These are phyloP conservation scores for Dusona sp. DNA, from an alignment of 2,888 invertebrate genomes.

Conservation along the genomic window DNA sequence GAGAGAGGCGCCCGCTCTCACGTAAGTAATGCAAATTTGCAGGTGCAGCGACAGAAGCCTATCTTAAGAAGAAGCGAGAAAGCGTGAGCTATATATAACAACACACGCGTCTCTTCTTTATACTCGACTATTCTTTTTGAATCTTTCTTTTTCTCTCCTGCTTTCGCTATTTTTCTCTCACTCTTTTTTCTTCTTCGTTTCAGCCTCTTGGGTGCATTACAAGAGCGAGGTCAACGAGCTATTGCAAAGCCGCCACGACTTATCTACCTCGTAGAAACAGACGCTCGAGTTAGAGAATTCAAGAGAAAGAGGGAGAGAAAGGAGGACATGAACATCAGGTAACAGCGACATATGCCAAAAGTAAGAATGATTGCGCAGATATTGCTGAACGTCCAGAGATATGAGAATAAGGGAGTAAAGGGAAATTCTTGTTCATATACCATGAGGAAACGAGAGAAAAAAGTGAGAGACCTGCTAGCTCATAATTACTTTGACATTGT, in stretches of 20 bases:
- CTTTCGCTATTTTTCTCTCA: slow-evolving; percentile 8
- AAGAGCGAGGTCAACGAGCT: slow-evolving; percentile 27
- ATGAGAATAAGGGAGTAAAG: slow-evolving; percentile 20
- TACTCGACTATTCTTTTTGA: slow-evolving; percentile 9
- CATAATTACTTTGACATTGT: slow-evolving; percentile 76
- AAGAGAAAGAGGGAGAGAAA: slow-evolving; percentile 33
- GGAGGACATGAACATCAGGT: slow-evolving; percentile 29
- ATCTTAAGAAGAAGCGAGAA: slow-evolving; percentile 20
- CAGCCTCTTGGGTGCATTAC: slow-evolving; percentile 29
- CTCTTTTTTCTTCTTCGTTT: slow-evolving; percentile 16
- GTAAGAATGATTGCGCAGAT: slow-evolving; percentile 66
- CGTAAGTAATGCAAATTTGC: slow-evolving; percentile 71
- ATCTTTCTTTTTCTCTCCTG: background rate
- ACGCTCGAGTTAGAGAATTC: slow-evolving; percentile 41
- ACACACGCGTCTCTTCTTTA: slow-evolving; percentile 7
- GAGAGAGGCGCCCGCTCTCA: slow-evolving; percentile 31
- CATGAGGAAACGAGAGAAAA: slow-evolving; percentile 71
- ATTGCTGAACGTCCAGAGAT: slow-evolving; percentile 43
- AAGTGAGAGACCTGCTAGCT: background rate
- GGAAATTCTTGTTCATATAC: slow-evolving; percentile 58
- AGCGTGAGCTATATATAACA: slow-evolving; percentile 3
- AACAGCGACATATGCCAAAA: slow-evolving; percentile 42
- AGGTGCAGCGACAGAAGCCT: slow-evolving; percentile 63
- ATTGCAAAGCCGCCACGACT: slow-evolving; percentile 57
- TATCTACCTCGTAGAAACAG: slow-evolving; percentile 41